Base-by-base conservation (phyloP, 1,140 invertebrate genomes). In the Cotesia vestalis region DNA sequence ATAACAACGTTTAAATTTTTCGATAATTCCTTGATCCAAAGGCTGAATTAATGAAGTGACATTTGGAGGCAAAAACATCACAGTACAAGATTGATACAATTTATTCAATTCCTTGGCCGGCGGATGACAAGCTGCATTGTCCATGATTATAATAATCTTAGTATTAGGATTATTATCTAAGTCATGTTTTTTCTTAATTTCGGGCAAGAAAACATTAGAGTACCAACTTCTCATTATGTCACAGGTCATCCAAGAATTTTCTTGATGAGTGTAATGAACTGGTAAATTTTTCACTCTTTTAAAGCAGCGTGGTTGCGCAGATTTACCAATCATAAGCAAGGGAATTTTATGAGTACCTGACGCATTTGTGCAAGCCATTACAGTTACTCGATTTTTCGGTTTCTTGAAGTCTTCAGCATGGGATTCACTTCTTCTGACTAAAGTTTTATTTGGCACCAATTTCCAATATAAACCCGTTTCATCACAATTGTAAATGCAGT, bases 401-500 rank as follows among this genome's bases (percentile, higher is more conserved):
- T 66, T 66, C 11, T 66, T 66, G 5, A 3, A 6, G 9, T 17
- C 46, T 17, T 17, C 14, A 52, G 40, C 17, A 4, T 38, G 9
- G 1, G 11, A 8, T 55, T 55, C 64, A n/a, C 34, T 53, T 8
- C 46, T n/a, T 17, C 11, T 1, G 20, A 67, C 64, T n/a, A 67
- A 55, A 34, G 64, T 67, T 35, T 14, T 55, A 27, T 27, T 27
- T 17, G 64, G 64, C 17, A 53, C 12, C 40, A 55, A 2, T 67
- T 67, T 67, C 51, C 51, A 67, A 17, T 53, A 55, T 27, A 67
- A 51, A 12, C 12, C 64, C 3, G 46, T 67, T 67, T 55, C 51
- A 67, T 67, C 64, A 35, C 20, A 53, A 55, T 67, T 67, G 12
- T 67, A 67, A 35, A 67, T 67, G 12, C 17, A 55, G n/a, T 67